Evolutionary conservation across 2,797 vertebrate species (phyloP).

Genomic region (Eulemur rubriventer): DNA sequence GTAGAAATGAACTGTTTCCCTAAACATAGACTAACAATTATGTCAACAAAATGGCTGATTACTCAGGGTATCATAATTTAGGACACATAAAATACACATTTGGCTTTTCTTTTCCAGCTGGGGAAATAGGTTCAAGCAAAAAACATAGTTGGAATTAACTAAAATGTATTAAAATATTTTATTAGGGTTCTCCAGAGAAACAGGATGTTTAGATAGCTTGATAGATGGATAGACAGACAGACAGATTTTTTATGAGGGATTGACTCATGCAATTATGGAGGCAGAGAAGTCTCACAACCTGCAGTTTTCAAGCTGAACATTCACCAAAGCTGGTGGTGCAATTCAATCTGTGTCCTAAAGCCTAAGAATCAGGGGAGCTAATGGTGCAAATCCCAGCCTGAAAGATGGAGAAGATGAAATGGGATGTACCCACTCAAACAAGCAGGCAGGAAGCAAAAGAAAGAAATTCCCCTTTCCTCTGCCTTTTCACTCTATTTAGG

Average conservation of each 20-base stretch:
- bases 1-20: neutral
- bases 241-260: neutral
- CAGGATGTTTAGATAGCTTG: neutral
- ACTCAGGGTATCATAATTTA: neutral
- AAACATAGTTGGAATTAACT: neutral
- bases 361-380: too few species aligned
- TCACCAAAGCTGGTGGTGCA: too few species aligned
- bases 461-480: too few species aligned
- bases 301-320: neutral
- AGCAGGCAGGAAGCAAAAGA: neutral
- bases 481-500: neutral
- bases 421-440: neutral
- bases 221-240: neutral
- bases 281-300: neutral
- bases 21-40: neutral
- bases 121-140: neutral
- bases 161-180: neutral
- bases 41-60: neutral
- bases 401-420: neutral
- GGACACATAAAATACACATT: neutral
- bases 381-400: neutral
- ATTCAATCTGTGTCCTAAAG: neutral
- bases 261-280: neutral
- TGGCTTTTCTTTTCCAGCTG: neutral
- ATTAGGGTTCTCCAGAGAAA: neutral